Conservation (phyloP, 2,888 invertebrate genomes). For the Drosophila pseudotalamancana region DNA sequence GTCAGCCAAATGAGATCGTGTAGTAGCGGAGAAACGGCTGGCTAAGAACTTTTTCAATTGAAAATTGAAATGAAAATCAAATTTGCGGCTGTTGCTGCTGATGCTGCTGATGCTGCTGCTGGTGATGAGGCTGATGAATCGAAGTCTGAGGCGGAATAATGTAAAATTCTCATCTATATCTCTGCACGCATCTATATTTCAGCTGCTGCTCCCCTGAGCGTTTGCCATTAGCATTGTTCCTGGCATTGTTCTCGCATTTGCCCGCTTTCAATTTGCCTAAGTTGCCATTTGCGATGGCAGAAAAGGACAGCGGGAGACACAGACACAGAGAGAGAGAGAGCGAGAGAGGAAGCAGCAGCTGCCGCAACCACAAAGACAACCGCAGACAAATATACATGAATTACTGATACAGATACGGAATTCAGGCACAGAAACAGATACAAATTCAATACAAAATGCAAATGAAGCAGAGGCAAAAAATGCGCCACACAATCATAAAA, state of each 20-base stretch:
- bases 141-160: slow-evolving; percentile 1
- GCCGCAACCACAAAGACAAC: slow-evolving; percentile 54
- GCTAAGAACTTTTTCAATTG: slow-evolving; percentile 37
- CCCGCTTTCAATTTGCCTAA: slow-evolving; percentile 72
- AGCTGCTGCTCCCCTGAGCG: slow-evolving; percentile 18
- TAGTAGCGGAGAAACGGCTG: slow-evolving; percentile 2
- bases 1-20: slow-evolving; percentile 41
- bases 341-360: slow-evolving; percentile 49
- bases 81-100: slow-evolving; percentile 38
- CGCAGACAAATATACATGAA: slow-evolving; percentile 53
- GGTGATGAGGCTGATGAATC: slow-evolving; percentile 17
- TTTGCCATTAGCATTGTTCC: slow-evolving; percentile 32
- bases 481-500: slow-evolving; percentile 64
- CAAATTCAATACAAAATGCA: slow-evolving; percentile 77
- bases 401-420: slow-evolving; percentile 45
- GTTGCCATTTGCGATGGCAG: slow-evolving; percentile 59
- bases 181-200: slow-evolving; percentile 9
- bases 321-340: background rate
- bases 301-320: background rate
- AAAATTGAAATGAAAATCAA: slow-evolving; percentile 54
- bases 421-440: slow-evolving; percentile 17
- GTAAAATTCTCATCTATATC: background rate
- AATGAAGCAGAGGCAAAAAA: slow-evolving; percentile 64
- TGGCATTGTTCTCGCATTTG: slow-evolving; percentile 49
- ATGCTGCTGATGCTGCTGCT: slow-evolving; percentile 10